phyloP scores from a whole-genome alignment of 2,113 vertebrate species.

The Seriola rivoliana region DNA sequence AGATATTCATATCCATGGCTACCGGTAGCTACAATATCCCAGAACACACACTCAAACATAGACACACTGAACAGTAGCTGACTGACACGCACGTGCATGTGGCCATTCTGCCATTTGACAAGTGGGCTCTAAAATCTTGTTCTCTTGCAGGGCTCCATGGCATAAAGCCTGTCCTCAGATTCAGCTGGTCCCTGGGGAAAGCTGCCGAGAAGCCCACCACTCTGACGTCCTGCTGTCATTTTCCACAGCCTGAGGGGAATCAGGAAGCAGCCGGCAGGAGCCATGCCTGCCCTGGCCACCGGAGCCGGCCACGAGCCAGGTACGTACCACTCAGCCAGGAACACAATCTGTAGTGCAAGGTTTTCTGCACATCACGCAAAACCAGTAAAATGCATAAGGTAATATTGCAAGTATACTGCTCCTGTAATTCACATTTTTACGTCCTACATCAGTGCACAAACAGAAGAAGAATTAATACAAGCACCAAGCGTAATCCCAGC shows the following conservation, averaged over 20 bases:
- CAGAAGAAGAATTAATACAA: background rate
- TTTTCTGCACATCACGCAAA: background rate
- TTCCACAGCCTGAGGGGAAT: conserved; percentile 67
- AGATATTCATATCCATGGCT: conserved; percentile 35
- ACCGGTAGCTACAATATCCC: conserved; percentile 13
- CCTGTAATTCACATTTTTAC: background rate
- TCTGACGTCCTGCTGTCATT: conserved; percentile 63
- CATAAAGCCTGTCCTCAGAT: conserved; percentile 60
- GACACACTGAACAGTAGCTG: conserved; percentile 14
- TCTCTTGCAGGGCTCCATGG: conserved; percentile 74
- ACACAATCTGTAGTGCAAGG: background rate
- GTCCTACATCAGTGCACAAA: background rate
- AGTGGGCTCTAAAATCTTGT: conserved; percentile 60
- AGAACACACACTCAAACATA: conserved; percentile 26
- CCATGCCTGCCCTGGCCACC: conserved; percentile 79
- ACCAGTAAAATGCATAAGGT: background rate
- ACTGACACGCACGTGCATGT: conserved; percentile 47
- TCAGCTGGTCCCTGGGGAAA: conserved; percentile 45
- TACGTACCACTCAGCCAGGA: conserved; percentile 30
- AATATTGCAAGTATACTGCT: background rate
- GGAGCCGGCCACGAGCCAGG: conserved; percentile 77
- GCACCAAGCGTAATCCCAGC: background rate
- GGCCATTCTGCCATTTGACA: conserved; percentile 46
- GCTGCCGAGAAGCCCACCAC: conserved; percentile 41
- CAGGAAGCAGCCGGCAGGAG: conserved; percentile 64